Percentiles rank a stretch among this genome's conserved stretches.
phyloP scores from a whole-genome alignment of 2,888 invertebrate species.

The Lepidochitona cinerea region DNA sequence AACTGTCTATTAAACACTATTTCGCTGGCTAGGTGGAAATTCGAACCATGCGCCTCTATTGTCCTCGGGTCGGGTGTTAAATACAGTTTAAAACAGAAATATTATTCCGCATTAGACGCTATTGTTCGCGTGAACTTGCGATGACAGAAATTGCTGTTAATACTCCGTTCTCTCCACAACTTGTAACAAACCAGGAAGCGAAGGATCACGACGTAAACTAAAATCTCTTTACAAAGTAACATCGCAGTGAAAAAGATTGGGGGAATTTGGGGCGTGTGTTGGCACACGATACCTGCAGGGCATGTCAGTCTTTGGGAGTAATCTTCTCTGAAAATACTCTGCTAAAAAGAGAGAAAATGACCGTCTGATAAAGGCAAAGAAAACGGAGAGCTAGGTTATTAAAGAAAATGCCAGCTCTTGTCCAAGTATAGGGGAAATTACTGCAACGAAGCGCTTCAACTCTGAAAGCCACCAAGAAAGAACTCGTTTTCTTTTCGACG shows the following conservation, averaged over 20 bases:
- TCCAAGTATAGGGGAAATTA: background rate
- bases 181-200: too few species aligned
- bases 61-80: too few species aligned
- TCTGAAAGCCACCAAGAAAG: background rate
- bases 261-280: background rate
- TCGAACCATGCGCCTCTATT: too few species aligned
- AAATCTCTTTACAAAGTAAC: too few species aligned
- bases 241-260: too few species aligned
- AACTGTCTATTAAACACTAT: background rate
- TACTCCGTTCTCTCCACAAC: too few species aligned
- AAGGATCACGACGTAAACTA: too few species aligned
- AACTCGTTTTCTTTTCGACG: background rate
- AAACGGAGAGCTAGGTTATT: background rate
- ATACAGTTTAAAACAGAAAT: background rate
- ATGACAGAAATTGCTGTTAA: too few species aligned
- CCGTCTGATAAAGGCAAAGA: background rate
- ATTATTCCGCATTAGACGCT: background rate
- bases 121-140: too few species aligned
- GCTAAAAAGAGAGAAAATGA: background rate
- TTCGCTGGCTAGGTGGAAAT: too few species aligned
- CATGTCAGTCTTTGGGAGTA: background rate
- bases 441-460: background rate
- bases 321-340: background rate
- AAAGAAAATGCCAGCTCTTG: background rate
- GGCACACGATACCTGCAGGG: background rate